Evolutionary conservation across 2,113 vertebrate genomes (phyloP).

Genomic region (Mystacornis crossleyi): DNA sequence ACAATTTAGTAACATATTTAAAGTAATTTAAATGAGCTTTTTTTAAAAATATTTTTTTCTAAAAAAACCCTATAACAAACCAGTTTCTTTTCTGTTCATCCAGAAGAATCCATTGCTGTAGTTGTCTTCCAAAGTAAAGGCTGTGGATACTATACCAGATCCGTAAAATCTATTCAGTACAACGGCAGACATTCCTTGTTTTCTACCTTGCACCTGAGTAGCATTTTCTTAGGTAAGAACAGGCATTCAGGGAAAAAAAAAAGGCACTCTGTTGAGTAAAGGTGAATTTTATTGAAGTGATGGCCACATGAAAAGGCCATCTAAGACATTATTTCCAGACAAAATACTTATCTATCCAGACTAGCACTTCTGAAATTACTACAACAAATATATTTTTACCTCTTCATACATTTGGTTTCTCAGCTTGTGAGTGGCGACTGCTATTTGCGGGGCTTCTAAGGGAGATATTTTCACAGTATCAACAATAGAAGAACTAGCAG

Average conservation of each 20-base stretch:
- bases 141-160: background rate
- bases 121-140: background rate
- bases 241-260: background rate
- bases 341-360: background rate
- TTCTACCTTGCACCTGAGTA: background rate
- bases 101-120: background rate
- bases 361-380: background rate
- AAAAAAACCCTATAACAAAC: background rate
- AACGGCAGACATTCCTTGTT: background rate
- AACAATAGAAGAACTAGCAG: background rate
- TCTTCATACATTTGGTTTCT: constrained; percentile 33
- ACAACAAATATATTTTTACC: constrained; percentile 1
- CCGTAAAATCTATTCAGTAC: background rate
- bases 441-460: background rate
- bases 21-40: background rate
- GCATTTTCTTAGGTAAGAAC: background rate
- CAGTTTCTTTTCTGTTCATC: background rate
- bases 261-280: background rate
- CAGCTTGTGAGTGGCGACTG: background rate
- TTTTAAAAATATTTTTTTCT: background rate
- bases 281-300: constrained; percentile 39
- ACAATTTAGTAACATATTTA: background rate
- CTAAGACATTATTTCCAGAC: background rate
- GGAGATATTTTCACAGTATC: constrained; percentile 6
- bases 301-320: background rate